Base-by-base conservation (phyloP, 1,140 invertebrate genomes). In the Mizuhopecten yessoensis region DNA sequence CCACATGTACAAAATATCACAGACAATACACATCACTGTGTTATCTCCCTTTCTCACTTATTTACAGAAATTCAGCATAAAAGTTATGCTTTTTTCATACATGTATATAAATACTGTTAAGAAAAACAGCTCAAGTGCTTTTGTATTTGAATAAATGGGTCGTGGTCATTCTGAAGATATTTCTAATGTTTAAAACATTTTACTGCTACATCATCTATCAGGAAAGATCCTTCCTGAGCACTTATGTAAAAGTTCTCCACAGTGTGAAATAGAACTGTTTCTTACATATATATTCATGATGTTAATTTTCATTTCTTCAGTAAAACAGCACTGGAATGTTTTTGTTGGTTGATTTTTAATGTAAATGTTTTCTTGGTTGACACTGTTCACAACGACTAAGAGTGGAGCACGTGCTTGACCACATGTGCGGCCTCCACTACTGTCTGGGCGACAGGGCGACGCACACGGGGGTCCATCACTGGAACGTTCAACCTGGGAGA, bases 361-460 rank as follows among this genome's bases (percentile, higher is more conserved):
- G 42, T 15, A 45, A n/a, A 75, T 29, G 20, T 29, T 13, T n/a
- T 29, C n/a, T n/a, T 29, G 57, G n/a, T n/a, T 75, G 57, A 75
- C 23, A 5, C 1, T 75, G 36, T 7, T 7, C n/a, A 5, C n/a
- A 5, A 29, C n/a, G 57, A 3, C 57, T 75, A 75, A 9, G 57
- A 75, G n/a, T 75, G 57, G n/a, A 75, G 15, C 5, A 75, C 57
- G 11, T 95, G 93, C 86, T 94, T 94, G 86, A 95, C 91, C 3
- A 93, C 91, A 86, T 95, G 95, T 7, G 95, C 94, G 33, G 95
- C 95, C 86, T 96, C 95, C 7, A 95, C 88, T 33, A 95, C 93
- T 10, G 93, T 95, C 88, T 94, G 94, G 17, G 93, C 89, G 0
- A 88, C 91, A 34, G 94, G 95, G 34, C 95, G 90, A 36, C 92